These are phyloP conservation scores for Ascidia mentula DNA, from an alignment of 23 tunicate genomes.

Conservation along the genomic window DNA sequence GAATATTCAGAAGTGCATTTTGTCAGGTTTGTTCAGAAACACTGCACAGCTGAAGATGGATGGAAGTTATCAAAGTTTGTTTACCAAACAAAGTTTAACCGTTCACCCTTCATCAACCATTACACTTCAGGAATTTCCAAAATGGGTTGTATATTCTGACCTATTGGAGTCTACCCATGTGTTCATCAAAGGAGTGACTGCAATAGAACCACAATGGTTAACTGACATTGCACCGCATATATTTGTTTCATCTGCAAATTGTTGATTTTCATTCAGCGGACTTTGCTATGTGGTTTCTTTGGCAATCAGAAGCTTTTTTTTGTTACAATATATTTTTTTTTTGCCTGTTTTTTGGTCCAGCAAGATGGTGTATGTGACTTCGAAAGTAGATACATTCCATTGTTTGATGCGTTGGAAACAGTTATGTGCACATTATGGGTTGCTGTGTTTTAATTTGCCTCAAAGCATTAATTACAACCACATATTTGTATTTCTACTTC, in stretches of 20 bases:
- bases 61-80: slow-evolving; percentile 65
- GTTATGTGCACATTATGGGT: no score
- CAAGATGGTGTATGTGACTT: no score
- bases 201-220: slow-evolving; percentile 88
- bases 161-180: slow-evolving; percentile 53
- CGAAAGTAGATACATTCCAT: no score
- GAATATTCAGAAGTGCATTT: slow-evolving; percentile 62
- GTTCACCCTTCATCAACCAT: slow-evolving; percentile 87
- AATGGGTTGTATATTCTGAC: slow-evolving; percentile 69
- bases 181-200: slow-evolving; percentile 61
- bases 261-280: no score
- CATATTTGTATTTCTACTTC: no score
- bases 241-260: slow-evolving; percentile 26
- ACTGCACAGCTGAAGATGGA: slow-evolving; percentile 75
- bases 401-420: no score
- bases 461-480: no score
- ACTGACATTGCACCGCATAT: slow-evolving; percentile 85
- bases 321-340: no score
- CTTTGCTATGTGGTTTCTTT: no score
- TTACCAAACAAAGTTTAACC: slow-evolving; percentile 25
- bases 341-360: no score
- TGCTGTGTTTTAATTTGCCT: no score
- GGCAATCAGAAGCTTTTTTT: no score
- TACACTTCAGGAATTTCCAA: slow-evolving; percentile 47
- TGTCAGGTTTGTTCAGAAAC: slow-evolving; percentile 80